A percentile compares a stretch with the other conserved stretches of the same genome.
These are phyloP conservation scores for Oostethus manadensis DNA, from an alignment of 2,113 vertebrate genomes.

Conservation along the genomic window DNA sequence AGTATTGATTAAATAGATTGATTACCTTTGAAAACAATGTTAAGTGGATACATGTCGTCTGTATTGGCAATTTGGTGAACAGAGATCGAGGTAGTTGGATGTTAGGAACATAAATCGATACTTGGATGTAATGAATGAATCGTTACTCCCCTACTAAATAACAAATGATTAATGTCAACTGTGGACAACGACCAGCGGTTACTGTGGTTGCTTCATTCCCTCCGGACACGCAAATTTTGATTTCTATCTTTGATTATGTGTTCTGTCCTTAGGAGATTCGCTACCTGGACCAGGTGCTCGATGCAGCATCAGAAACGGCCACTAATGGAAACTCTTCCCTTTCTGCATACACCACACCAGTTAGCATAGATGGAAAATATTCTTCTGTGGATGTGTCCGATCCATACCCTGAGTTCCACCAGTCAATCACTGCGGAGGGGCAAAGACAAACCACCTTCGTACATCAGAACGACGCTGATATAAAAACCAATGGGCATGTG, in stretches of 20 bases:
- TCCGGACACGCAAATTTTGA: not conserved
- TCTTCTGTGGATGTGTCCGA: constrained; percentile 59
- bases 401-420: constrained; percentile 50
- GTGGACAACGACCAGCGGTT: too few relatives aligned
- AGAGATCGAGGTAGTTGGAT: too few relatives aligned
- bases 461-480: constrained; percentile 60
- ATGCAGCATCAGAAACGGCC: constrained; percentile 80
- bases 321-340: constrained; percentile 81
- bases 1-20: too few relatives aligned
- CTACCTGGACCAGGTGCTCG: constrained; percentile 91
- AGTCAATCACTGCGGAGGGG: constrained; percentile 42
- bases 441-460: constrained; percentile 55
- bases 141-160: too few relatives aligned
- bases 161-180: too few relatives aligned
- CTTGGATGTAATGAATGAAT: too few relatives aligned
- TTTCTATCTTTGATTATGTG: not conserved
- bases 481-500: constrained; percentile 43
- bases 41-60: too few relatives aligned
- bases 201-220: too few relatives aligned
- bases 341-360: constrained; percentile 50
- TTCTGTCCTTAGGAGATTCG: constrained; percentile 78
- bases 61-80: too few relatives aligned
- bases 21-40: too few relatives aligned
- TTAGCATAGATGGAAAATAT: constrained; percentile 57
- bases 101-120: too few relatives aligned